Conservation (phyloP, 2,888 invertebrate genomes). For the Sialis fuliginosa region DNA sequence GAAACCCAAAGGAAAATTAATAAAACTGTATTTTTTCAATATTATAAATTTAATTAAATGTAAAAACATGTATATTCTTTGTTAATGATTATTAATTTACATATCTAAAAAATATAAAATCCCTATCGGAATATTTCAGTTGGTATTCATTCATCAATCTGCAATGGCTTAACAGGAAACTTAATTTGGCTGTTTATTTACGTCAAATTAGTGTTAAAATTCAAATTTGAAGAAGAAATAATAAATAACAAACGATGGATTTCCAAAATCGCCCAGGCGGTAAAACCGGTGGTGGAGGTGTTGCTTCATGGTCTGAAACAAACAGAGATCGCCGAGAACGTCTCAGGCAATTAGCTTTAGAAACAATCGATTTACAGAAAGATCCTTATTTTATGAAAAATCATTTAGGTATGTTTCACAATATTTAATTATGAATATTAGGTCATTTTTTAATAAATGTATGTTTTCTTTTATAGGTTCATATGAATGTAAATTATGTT, state of each 20-base stretch:
- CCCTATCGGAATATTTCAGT: no score
- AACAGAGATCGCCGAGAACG: conserved; percentile 93
- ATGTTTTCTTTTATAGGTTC: conserved; percentile 39
- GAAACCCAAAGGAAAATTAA: no score
- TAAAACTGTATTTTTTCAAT: no score
- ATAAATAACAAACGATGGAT: conserved; percentile 50
- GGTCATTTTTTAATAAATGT: background rate
- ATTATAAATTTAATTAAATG: no score
- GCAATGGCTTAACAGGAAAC: background rate
- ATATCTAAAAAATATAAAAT: no score
- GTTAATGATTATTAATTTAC: no score
- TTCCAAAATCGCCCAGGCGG: conserved; percentile 98
- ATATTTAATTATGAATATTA: background rate
- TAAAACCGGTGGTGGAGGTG: conserved; percentile 98
- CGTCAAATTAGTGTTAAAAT: background rate
- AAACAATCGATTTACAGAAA: conserved; percentile 97
- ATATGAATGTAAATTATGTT: conserved; percentile 96
- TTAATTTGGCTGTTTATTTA: background rate
- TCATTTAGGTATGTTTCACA: conserved; percentile 56
- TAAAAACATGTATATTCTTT: no score
- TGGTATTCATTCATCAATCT: background rate
- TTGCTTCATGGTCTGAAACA: conserved; percentile 97
- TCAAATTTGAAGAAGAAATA: background rate
- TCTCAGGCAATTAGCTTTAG: conserved; percentile 85
- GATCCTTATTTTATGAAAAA: conserved; percentile 99